These are phyloP conservation scores for Cremastinae sp. DNA, from an alignment of 2,888 invertebrate genomes.

Conservation along the genomic window DNA sequence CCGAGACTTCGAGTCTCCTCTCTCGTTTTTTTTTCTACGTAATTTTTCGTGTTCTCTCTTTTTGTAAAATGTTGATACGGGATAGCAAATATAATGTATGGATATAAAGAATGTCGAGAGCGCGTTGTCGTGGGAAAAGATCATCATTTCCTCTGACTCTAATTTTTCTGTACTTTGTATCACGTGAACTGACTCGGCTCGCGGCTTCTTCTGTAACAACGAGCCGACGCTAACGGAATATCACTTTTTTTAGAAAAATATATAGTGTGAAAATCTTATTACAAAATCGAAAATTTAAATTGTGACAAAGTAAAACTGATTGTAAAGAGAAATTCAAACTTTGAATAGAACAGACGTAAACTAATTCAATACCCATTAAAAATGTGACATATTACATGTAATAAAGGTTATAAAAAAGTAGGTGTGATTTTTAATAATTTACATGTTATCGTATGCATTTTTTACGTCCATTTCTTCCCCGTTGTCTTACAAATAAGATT, in stretches of 20 bases:
- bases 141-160: slow-evolving; percentile 24
- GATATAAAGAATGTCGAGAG: slow-evolving; percentile 25
- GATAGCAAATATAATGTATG: slow-evolving; percentile 19
- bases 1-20: slow-evolving; percentile 5
- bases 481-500: too few relatives aligned
- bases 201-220: slow-evolving; percentile 12
- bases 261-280: slow-evolving; percentile 4
- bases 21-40: slow-evolving; percentile 6
- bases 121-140: slow-evolving; percentile 56
- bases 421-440: too few relatives aligned
- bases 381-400: too few relatives aligned
- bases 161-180: slow-evolving; percentile 25
- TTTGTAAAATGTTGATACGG: slow-evolving; percentile 35
- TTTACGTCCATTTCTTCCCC: too few relatives aligned
- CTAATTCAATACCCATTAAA: too few relatives aligned
- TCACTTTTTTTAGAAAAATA: slow-evolving; percentile 23
- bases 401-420: too few relatives aligned
- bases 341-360: too few relatives aligned
- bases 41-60: slow-evolving; percentile 5
- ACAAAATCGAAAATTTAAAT: too few relatives aligned
- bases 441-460: too few relatives aligned
- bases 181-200: slow-evolving; percentile 11
- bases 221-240: slow-evolving; percentile 33
- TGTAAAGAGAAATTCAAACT: too few relatives aligned
- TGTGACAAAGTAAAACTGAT: too few relatives aligned